Percentiles rank a stretch among this genome's conserved stretches.
Evolutionary conservation across 2,888 invertebrate species (phyloP).

Genomic region (Rhyacophila evoluta): DNA sequence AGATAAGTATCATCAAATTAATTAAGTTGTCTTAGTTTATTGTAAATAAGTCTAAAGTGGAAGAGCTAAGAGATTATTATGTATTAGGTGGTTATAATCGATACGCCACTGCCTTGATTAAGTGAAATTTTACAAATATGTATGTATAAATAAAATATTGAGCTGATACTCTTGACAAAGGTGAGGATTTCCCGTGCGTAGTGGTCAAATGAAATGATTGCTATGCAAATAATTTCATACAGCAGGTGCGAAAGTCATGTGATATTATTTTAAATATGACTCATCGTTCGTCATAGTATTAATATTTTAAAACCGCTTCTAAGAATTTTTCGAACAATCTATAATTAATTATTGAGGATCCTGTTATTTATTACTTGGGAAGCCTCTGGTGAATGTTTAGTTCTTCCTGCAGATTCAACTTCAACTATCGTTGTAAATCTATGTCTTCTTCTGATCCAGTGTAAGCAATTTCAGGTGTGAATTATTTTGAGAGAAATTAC

Average conservation of each 20-base stretch:
- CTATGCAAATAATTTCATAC: background rate
- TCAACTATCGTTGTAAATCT: no score
- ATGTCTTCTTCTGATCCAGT: no score
- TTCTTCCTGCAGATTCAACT: no score
- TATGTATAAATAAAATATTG: background rate
- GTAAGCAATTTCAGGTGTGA: no score
- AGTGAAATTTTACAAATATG: background rate
- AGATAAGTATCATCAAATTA: no score
- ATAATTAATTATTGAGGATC: background rate
- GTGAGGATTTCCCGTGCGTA: constrained; percentile 3
- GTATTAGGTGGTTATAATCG: background rate
- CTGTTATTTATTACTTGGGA: background rate
- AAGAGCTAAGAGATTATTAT: background rate
- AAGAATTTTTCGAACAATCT: no score
- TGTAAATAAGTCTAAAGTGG: background rate
- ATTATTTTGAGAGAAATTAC: no score
- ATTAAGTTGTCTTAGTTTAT: no score
- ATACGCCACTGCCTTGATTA: background rate
- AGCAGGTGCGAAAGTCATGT: background rate
- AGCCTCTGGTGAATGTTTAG: no score
- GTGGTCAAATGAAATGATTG: background rate
- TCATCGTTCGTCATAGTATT: background rate
- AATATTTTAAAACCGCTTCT: no score
- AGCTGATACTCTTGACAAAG: background rate
- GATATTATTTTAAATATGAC: background rate